Evolutionary conservation across 1,140 invertebrate species (phyloP), one percentile per base, ranked within the genome.

Genomic region (Pygmarrhopalites habei): DNA sequence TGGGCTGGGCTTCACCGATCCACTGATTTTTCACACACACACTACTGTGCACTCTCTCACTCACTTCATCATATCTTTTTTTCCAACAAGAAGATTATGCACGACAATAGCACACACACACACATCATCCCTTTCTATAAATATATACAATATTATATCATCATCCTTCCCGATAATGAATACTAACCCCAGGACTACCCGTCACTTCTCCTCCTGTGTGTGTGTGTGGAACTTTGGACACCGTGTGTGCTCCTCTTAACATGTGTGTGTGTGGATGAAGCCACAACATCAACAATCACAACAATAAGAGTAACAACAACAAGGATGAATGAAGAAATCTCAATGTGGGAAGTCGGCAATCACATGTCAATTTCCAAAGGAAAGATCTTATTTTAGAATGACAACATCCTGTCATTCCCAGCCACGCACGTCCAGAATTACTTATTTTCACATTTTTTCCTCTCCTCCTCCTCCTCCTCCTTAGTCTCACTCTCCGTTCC

Each of bases 331-430:
- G 55, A 58, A 63, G 61, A 57, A 63, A 58, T 63, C 35, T 62
- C 55, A 32, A 41, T 49, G 55, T 63, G 55, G 55, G 53, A 63
- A 63, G 60, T 56, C 51, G 52, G 51, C 52, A 64, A 59, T 64
- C 57, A 53, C 43, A 64, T 64, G 62, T 64, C 62, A 64, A 64
- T 64, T 53, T 59, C 56, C 57, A 46, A 59, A 59, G 29, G 46
- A 43, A 59, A 64, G 62, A 64, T 64, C 62, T 64, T 64, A 59
- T 59, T 64, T 64, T 64, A 64, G n/a, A n/a, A n/a, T n/a, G n/a
- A n/a, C n/a, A n/a, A n/a, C 62, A 64, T 64, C 62, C 62, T 64
- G 62, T 64, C 62, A 64, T 49, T 64, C 35, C 57, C 30, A 59
- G 62, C 62, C 62, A 64, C 57, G 62, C 62, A 64, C 62, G 62